Evolutionary conservation across 2,888 invertebrate species (phyloP).

Genomic region (Macaria liturata): DNA sequence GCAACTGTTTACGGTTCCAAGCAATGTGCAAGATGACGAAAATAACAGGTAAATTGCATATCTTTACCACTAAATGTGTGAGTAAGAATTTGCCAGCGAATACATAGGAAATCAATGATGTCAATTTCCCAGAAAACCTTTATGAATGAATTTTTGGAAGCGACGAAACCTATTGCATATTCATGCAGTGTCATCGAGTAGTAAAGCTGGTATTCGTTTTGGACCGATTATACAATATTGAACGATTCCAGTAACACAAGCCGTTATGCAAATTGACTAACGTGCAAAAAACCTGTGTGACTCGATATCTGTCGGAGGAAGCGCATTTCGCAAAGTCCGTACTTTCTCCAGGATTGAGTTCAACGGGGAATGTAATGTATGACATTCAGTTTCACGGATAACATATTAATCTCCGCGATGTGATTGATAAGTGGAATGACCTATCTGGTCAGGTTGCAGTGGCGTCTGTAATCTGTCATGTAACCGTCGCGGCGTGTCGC

Average conservation of each 20-base stretch:
- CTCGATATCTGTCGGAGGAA: slow-evolving; percentile 41
- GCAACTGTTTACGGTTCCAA: too few species aligned
- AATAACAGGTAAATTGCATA: too few species aligned
- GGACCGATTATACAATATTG: slow-evolving; percentile 45
- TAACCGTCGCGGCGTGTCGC: slow-evolving; percentile 64
- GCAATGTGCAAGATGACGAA: too few species aligned
- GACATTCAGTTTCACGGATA: slow-evolving; percentile 19
- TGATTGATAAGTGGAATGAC: slow-evolving; percentile 42
- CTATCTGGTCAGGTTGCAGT: slow-evolving; percentile 46
- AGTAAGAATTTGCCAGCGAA: slow-evolving; percentile 10
- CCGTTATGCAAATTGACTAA: slow-evolving; percentile 54
- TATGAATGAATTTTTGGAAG: slow-evolving; percentile 47
- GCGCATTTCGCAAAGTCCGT: slow-evolving; percentile 34
- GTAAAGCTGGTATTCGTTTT: slow-evolving; percentile 40
- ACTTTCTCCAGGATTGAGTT: slow-evolving; percentile 39
- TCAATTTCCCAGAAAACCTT: slow-evolving; percentile 38
- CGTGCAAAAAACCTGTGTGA: slow-evolving; percentile 47
- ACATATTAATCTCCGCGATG: slow-evolving; percentile 25
- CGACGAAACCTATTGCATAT: slow-evolving; percentile 41
- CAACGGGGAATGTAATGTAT: slow-evolving; percentile 5
- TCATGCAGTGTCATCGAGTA: slow-evolving; percentile 39
- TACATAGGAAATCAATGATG: slow-evolving; percentile 17
- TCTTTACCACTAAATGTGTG: not conserved
- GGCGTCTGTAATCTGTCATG: slow-evolving; percentile 58
- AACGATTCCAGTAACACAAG: slow-evolving; percentile 45